These are phyloP conservation scores for Rhipidura dahli DNA, from an alignment of 2,113 vertebrate species.

Conservation along the genomic window DNA sequence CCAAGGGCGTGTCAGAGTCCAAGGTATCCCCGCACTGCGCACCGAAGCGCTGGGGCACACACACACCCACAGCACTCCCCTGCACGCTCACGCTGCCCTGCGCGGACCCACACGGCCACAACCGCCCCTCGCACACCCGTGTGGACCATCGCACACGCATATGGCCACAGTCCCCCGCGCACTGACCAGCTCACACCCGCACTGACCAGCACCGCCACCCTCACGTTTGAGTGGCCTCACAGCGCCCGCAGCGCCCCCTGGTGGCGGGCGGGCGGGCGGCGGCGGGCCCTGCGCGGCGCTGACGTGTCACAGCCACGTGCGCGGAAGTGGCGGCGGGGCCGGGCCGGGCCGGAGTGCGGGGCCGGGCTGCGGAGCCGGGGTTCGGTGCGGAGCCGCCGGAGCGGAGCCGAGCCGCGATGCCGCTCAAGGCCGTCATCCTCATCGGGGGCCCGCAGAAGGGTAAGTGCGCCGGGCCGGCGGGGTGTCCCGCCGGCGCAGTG, in stretches of 20 bases:
- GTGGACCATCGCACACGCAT: not conserved
- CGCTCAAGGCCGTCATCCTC: conserved; percentile 89
- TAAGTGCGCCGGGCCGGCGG: conserved; percentile 56
- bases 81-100: not conserved
- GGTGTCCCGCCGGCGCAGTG: conserved; percentile 50
- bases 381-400: not conserved
- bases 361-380: no score
- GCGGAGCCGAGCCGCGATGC: conserved; percentile 66
- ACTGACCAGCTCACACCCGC: not conserved
- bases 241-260: not conserved
- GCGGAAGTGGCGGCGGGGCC: not conserved
- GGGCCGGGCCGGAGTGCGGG: not conserved
- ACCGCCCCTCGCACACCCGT: no score
- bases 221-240: accelerated
- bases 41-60: no score
- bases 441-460: conserved; percentile 97
- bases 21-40: not conserved
- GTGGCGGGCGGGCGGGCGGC: not conserved
- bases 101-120: not conserved
- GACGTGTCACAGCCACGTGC: not conserved
- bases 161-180: no score
- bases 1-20: not conserved
- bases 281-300: not conserved
- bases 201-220: no score
- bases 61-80: not conserved